Base-by-base conservation (phyloP, 1,140 invertebrate species). In the Drosophila carrolli region DNA sequence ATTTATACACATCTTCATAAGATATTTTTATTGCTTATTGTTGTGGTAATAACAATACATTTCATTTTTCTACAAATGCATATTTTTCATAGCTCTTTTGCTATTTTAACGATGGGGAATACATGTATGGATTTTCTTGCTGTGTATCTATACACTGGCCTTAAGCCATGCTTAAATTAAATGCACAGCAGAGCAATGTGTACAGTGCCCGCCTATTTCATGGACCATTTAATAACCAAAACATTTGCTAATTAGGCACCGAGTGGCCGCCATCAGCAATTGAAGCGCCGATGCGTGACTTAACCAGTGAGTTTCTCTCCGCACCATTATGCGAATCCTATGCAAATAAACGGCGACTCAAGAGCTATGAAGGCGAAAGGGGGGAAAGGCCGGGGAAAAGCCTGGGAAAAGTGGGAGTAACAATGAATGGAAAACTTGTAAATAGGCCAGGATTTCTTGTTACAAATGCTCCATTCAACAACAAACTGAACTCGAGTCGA, bases 401-500 rank as follows among this genome's bases (percentile, higher is more conserved):
- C 38, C 14, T 44, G 48, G 55, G n/a, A 29, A 14, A 19, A 13
- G 38, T 19, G 19, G 54, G 37, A 7, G 56, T 19, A 55, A 75
- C 72, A 76, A 58, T 66, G 73, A 48, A 65, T 66, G 63, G 44
- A 29, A 58, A 70, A 72, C 62, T 76, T 66, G 71, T 65, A 88
- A 88, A 83, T 89, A 79, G 83, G 84, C 75, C 83, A 89, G 84
- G 76, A 80, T 70, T 89, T 80, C 84, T 88, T 89, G 84, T 77
- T 88, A 75, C 79, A 88, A 86, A 83, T 83, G 75, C 75, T 37
- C 50, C 67, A 83, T 83, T 81, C 82, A 48, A 51, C 54, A 62
- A 70, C 61, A 62, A 48, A 67, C 46, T 41, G 43, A 48, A 66
- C 79, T 68, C 66, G 58, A 71, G 46, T 66, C 56, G 46, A 63